phyloP scores from a whole-genome alignment of 2,888 invertebrate species.

The Rotaria sp. region DNA sequence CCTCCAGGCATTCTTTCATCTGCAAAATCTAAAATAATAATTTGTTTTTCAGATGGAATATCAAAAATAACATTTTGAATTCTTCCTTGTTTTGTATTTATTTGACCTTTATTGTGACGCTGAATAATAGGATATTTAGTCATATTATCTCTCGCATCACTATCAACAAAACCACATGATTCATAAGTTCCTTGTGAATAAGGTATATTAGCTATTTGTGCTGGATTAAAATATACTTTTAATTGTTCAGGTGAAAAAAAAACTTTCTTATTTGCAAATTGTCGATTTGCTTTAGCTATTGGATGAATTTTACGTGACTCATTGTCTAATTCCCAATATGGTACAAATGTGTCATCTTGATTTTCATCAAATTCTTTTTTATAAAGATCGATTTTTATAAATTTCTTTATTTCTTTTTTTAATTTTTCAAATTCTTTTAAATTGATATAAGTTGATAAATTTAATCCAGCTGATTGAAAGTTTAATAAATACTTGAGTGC shows the following conservation, averaged over 20 bases:
- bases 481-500: background rate
- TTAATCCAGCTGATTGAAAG: background rate
- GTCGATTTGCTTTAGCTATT: background rate
- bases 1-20: slow-evolving; percentile 27
- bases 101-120: background rate
- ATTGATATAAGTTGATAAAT: background rate
- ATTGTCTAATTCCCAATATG: background rate
- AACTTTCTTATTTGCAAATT: background rate
- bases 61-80: background rate
- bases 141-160: background rate
- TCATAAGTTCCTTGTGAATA: background rate
- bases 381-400: background rate
- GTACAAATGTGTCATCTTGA: background rate
- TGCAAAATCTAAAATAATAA: slow-evolving; percentile 5
- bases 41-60: background rate
- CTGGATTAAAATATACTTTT: background rate
- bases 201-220: background rate
- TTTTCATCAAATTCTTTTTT: background rate
- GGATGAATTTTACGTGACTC: background rate
- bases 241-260: background rate
- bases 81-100: background rate
- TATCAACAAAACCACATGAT: background rate
- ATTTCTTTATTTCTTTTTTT: background rate
- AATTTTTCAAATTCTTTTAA: background rate
- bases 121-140: background rate